Percentiles rank a stretch among this genome's conserved stretches.
Evolutionary conservation across 2,888 invertebrate species (phyloP).

Genomic region (Muschampia plurimacula): DNA sequence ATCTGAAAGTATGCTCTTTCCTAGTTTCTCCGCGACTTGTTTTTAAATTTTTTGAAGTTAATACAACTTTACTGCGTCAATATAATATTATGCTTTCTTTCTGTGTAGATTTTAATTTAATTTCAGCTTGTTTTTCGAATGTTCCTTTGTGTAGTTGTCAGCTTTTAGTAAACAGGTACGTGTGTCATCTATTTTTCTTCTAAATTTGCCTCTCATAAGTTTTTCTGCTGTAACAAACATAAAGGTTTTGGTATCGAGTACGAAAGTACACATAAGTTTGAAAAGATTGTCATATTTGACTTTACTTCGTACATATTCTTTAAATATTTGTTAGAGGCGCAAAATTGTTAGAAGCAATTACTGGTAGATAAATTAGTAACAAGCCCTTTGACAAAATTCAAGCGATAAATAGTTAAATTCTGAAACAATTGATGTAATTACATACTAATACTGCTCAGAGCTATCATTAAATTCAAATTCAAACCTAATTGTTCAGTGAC

Average conservation of each 20-base stretch:
- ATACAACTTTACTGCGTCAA: not conserved
- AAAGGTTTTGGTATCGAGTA: too few relatives aligned
- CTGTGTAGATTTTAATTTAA: not conserved
- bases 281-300: too few relatives aligned
- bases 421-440: not conserved
- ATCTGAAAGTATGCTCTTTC: conserved; percentile 15
- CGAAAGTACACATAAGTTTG: too few relatives aligned
- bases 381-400: not conserved
- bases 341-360: not conserved
- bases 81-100: not conserved
- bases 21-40: not conserved
- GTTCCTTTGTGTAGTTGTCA: too few relatives aligned
- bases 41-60: not conserved
- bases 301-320: not conserved
- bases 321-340: not conserved
- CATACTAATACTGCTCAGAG: not conserved
- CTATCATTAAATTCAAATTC: not conserved
- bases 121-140: not conserved
- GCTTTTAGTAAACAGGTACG: too few relatives aligned
- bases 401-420: not conserved
- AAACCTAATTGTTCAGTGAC: not conserved
- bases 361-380: not conserved
- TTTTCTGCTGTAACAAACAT: too few relatives aligned
- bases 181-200: too few relatives aligned
- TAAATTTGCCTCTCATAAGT: too few relatives aligned